Evolutionary conservation across 2,113 vertebrate species (phyloP).

Genomic region (Okapia johnstoni): DNA sequence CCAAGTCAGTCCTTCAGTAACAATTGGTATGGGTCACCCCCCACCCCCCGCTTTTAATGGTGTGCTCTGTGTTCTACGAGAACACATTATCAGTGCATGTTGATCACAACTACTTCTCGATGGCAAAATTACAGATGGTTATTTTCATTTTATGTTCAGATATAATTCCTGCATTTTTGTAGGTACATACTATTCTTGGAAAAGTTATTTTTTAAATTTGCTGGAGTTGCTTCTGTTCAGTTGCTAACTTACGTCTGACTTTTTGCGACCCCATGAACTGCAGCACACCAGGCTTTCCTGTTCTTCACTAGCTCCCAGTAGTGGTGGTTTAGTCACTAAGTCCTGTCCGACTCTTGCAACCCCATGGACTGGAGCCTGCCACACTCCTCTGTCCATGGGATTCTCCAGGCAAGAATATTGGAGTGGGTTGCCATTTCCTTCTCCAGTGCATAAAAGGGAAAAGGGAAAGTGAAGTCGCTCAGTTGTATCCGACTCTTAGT

Average conservation of each 20-base stretch:
- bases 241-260: not conserved
- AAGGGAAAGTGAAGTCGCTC: too few relatives aligned
- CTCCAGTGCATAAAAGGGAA: too few relatives aligned
- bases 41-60: not conserved
- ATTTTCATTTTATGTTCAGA: not conserved
- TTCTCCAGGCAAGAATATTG: not conserved
- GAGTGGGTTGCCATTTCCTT: not conserved
- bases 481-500: too few relatives aligned
- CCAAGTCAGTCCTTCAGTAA: not conserved
- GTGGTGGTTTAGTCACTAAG: not conserved
- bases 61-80: not conserved
- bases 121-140: not conserved
- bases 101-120: not conserved
- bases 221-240: not conserved
- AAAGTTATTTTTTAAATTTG: not conserved
- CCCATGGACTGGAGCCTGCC: not conserved
- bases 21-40: not conserved
- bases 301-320: not conserved
- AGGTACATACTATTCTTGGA: not conserved
- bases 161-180: not conserved
- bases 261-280: not conserved
- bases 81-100: not conserved
- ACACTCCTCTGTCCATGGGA: not conserved
- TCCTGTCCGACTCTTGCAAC: not conserved
- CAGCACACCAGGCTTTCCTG: not conserved